These are phyloP conservation scores for Drosophila pandora DNA, from an alignment of 1,140 invertebrate genomes.

Conservation along the genomic window DNA sequence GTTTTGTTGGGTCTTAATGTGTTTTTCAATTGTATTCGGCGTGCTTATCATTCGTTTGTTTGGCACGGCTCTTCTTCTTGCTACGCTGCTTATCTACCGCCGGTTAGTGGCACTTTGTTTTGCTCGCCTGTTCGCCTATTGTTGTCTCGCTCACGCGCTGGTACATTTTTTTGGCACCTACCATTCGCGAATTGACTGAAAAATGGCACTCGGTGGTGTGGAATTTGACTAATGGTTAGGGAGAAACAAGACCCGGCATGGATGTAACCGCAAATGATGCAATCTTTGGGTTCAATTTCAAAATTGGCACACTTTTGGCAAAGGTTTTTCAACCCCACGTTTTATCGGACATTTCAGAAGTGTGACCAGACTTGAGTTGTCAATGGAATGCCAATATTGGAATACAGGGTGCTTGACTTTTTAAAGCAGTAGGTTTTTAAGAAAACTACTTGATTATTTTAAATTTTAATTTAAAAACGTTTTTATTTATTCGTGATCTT, in stretches of 20 bases:
- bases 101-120: conserved; percentile 57
- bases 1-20: conserved; percentile 14
- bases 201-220: conserved; percentile 5
- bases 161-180: conserved; percentile 36
- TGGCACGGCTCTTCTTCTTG: conserved; percentile 10
- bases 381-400: background rate
- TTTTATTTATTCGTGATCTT: background rate
- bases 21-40: conserved; percentile 45
- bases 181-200: conserved; percentile 12
- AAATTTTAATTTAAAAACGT: background rate
- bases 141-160: conserved; percentile 56
- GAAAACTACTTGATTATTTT: background rate
- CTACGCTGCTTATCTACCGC: conserved; percentile 36
- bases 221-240: conserved; percentile 17
- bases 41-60: conserved; percentile 51
- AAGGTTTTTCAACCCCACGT: conserved; percentile 48
- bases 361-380: conserved; percentile 4
- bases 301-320: conserved; percentile 31
- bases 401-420: background rate
- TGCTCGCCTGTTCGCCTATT: conserved; percentile 37
- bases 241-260: conserved; percentile 12
- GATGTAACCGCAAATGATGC: conserved; percentile 23
- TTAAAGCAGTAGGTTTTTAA: no score
- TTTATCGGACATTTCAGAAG: conserved; percentile 22
- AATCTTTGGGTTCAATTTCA: conserved; percentile 25